phyloP scores from a whole-genome alignment of 2,113 vertebrate species.

The Neopipo cinnamomea region DNA sequence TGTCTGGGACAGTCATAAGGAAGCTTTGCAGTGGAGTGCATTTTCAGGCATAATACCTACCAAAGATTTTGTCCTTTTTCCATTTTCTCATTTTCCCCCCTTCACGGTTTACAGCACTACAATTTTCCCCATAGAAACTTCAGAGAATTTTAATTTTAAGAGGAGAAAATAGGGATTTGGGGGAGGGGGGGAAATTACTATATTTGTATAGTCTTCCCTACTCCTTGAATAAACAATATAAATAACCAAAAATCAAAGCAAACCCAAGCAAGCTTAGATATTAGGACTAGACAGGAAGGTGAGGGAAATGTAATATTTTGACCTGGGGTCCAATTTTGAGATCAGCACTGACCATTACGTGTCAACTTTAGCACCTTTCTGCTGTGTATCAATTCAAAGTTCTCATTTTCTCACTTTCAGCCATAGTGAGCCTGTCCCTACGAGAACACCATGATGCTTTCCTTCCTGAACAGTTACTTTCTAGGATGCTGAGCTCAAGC shows the following conservation, averaged over 20 bases:
- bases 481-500: background rate
- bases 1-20: background rate
- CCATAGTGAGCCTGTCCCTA: background rate
- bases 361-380: background rate
- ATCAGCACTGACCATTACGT: background rate
- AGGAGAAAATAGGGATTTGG: background rate
- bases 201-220: background rate
- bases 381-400: background rate
- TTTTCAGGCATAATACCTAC: background rate
- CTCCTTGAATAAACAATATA: background rate
- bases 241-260: background rate
- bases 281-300: background rate
- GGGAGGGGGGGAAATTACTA: background rate
- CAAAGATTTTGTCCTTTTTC: background rate
- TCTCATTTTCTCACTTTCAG: background rate
- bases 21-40: background rate
- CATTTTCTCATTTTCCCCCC: background rate
- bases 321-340: background rate
- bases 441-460: background rate
- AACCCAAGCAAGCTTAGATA: background rate
- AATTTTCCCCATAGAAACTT: background rate
- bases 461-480: background rate
- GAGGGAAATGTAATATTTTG: fast-evolving
- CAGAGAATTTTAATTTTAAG: background rate
- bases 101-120: background rate